These are phyloP conservation scores for Thecocarcelia acutangulata DNA, from an alignment of 2,888 invertebrate species.

Conservation along the genomic window DNA sequence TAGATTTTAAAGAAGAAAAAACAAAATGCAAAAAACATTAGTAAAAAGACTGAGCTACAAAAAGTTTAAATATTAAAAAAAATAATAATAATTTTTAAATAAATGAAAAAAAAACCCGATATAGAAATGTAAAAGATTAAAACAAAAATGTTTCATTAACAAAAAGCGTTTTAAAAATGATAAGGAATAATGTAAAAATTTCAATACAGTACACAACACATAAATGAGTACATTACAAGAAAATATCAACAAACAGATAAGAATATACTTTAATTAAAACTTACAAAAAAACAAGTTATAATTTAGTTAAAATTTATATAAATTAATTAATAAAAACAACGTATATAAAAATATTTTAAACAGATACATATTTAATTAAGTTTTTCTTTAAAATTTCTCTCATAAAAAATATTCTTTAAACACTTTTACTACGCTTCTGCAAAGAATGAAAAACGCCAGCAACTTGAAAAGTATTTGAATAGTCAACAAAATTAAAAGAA, in stretches of 20 bases:
- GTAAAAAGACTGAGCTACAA: constrained; percentile 69
- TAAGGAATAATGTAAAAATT: constrained; percentile 34
- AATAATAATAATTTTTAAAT: constrained; percentile 55
- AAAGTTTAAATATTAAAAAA: constrained; percentile 47
- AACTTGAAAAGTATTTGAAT: constrained; percentile 15
- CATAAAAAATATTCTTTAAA: constrained; percentile 39
- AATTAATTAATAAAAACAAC: constrained; percentile 31
- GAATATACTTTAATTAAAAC: constrained; percentile 40
- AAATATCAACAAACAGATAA: constrained; percentile 50
- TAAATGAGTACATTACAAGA: constrained; percentile 32
- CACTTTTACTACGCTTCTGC: constrained; percentile 60
- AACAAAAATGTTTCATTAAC: constrained; percentile 13
- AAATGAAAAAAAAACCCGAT: constrained; percentile 26
- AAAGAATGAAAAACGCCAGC: constrained; percentile 37
- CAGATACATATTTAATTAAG: constrained; percentile 23
- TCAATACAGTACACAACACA: constrained; percentile 22
- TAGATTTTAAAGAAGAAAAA: constrained; percentile 57
- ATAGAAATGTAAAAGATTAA: constrained; percentile 59
- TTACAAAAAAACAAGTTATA: constrained; percentile 40
- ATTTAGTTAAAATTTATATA: constrained; percentile 50
- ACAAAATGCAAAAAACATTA: constrained; percentile 55
- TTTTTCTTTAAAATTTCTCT: constrained; percentile 43
- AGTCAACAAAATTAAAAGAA: constrained; percentile 12
- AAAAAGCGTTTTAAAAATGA: constrained; percentile 38
- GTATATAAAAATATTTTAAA: constrained; percentile 49